A percentile compares a stretch with the other conserved stretches of the same genome.
Conservation (phyloP, 2,797 vertebrate species). For the Poeciliopsis turneri region DNA sequence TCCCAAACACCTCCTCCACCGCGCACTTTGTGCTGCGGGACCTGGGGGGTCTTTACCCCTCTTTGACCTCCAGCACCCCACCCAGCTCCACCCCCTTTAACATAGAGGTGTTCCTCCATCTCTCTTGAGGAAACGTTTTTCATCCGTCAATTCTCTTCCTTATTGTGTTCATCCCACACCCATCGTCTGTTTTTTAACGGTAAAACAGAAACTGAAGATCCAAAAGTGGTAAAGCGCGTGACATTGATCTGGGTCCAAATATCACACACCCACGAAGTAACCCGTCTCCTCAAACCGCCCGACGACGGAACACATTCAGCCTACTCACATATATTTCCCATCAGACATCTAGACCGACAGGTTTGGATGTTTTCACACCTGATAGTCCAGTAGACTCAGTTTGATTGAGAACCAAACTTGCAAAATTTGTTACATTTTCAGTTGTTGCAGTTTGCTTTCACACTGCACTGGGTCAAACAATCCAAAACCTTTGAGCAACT, state of each 20-base stretch:
- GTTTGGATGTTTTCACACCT: not conserved
- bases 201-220: constrained; percentile 38
- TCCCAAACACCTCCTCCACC: constrained; percentile 27
- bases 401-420: too few species aligned
- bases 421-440: too few species aligned
- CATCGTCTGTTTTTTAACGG: constrained; percentile 39
- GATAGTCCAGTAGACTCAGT: too few species aligned
- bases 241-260: constrained; percentile 29
- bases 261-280: not conserved
- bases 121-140: constrained; percentile 58
- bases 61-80: constrained; percentile 49
- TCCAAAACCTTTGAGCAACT: too few species aligned
- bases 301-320: not conserved
- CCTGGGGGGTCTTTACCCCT: constrained; percentile 43
- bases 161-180: constrained; percentile 43
- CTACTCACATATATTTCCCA: not conserved
- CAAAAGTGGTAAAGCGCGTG: constrained; percentile 17
- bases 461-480: too few species aligned
- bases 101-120: constrained; percentile 63
- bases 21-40: constrained; percentile 32
- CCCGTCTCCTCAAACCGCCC: not conserved
- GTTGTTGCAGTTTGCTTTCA: too few species aligned
- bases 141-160: constrained; percentile 51
- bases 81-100: constrained; percentile 61
- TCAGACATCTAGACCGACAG: not conserved